phyloP scores from a whole-genome alignment of 64 coral and sea anemone species.

The Actinia equina region DNA sequence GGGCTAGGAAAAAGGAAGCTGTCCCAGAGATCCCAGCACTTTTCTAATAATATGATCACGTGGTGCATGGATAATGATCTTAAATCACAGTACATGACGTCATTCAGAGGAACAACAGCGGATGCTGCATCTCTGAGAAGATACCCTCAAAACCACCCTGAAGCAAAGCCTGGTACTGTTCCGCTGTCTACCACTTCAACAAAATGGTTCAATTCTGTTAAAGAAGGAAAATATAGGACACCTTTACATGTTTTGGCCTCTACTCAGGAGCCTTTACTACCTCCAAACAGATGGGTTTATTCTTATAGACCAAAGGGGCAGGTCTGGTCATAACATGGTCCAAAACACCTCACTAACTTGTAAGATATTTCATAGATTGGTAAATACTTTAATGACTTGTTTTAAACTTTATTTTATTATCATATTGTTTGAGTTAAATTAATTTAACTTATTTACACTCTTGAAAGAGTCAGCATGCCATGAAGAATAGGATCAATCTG shows the following conservation, averaged over 20 bases:
- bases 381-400: neutral
- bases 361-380: neutral
- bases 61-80: conserved; percentile 43
- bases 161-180: conserved; percentile 56
- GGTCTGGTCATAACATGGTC: conserved; percentile 5
- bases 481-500: neutral
- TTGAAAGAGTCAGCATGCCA: neutral
- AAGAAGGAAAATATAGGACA: conserved; percentile 41
- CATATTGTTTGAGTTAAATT: neutral
- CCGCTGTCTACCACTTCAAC: conserved; percentile 65
- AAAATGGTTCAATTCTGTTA: conserved; percentile 59
- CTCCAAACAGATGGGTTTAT: conserved; percentile 84
- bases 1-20: conserved; percentile 61
- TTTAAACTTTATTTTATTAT: neutral
- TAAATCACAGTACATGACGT: conserved; percentile 46
- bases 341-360: neutral
- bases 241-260: conserved; percentile 82
- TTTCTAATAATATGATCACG: conserved; percentile 75
- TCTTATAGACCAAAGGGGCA: conserved; percentile 75
- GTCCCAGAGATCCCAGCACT: conserved; percentile 63
- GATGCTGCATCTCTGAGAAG: conserved; percentile 26
- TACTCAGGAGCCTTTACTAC: conserved; percentile 78
- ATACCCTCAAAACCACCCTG: conserved; percentile 57
- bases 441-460: neutral
- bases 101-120: conserved; percentile 34